These are phyloP conservation scores for Listronotus bonariensis DNA, from an alignment of 1,140 invertebrate genomes.

Conservation along the genomic window DNA sequence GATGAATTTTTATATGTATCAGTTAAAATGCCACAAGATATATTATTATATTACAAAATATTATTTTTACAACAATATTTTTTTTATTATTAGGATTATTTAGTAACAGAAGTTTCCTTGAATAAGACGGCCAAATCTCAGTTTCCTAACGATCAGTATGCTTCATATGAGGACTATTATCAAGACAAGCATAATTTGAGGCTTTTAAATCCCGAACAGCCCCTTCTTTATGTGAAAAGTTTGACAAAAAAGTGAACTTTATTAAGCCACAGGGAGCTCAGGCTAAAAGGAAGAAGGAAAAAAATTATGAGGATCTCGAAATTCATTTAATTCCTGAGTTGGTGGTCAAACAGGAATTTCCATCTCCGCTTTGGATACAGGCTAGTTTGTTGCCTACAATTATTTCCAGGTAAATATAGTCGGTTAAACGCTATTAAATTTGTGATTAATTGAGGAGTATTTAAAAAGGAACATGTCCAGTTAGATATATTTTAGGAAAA, in stretches of 20 bases:
- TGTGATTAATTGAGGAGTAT: too few relatives aligned
- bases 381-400: constrained; percentile 86
- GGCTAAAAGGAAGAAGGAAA: constrained; percentile 59
- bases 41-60: too few relatives aligned
- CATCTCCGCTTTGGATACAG: constrained; percentile 89
- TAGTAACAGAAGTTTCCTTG: constrained; percentile 82
- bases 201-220: constrained; percentile 75
- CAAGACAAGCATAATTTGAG: constrained; percentile 73
- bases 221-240: constrained; percentile 87
- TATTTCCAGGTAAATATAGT: constrained; percentile 63
- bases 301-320: constrained; percentile 63
- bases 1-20: neutral
- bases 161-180: constrained; percentile 83
- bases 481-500: too few relatives aligned
- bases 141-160: constrained; percentile 80
- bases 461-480: too few relatives aligned
- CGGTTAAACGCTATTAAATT: too few relatives aligned
- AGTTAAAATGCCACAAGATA: too few relatives aligned
- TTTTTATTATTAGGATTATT: constrained; percentile 59
- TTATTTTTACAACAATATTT: too few relatives aligned
- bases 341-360: constrained; percentile 82
- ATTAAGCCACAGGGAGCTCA: constrained; percentile 46
- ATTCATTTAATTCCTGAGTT: constrained; percentile 91
- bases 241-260: constrained; percentile 77
- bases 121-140: constrained; percentile 76